Conservation (phyloP, 1,140 invertebrate genomes). For the Atta texana region DNA sequence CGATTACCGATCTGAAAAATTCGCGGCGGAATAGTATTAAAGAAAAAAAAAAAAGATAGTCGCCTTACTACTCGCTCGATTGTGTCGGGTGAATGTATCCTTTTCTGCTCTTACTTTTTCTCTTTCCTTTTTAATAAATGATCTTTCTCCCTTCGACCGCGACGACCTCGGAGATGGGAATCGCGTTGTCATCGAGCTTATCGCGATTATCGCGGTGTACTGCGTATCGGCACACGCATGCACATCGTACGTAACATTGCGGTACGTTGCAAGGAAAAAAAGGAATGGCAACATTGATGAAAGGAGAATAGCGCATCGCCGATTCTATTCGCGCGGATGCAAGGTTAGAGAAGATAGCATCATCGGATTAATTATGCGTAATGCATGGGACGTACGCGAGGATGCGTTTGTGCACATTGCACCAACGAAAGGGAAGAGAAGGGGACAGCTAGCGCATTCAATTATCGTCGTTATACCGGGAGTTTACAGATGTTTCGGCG, state of each 20-base stretch:
- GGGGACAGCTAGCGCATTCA: conserved; percentile 72
- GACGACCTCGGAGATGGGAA: conserved; percentile 69
- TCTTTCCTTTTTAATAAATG: conserved; percentile 47
- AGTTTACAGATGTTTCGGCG: conserved; percentile 77
- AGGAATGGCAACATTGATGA: conserved; percentile 56
- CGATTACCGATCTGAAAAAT: conserved; percentile 74
- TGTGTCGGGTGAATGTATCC: conserved; percentile 16
- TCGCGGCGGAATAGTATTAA: conserved; percentile 57
- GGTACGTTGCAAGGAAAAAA: not conserved
- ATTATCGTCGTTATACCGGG: conserved; percentile 77
- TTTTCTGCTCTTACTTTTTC: not conserved
- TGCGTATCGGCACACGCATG: conserved; percentile 60
- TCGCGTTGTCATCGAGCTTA: conserved; percentile 76
- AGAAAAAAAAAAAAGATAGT: conserved; percentile 13
- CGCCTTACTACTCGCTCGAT: conserved; percentile 44
- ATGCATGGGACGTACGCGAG: conserved; percentile 70
- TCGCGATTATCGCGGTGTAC: conserved; percentile 71
- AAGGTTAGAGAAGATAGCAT: conserved; percentile 76
- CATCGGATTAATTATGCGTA: conserved; percentile 81
- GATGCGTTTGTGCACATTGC: conserved; percentile 31
- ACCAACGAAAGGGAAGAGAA: not conserved
- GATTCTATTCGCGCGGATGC: conserved; percentile 74
- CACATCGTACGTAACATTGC: conserved; percentile 44
- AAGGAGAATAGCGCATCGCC: conserved; percentile 68
- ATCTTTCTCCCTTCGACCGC: conserved; percentile 40